These are phyloP conservation scores for Eurois occulta DNA, from an alignment of 2,888 invertebrate genomes.

Conservation along the genomic window DNA sequence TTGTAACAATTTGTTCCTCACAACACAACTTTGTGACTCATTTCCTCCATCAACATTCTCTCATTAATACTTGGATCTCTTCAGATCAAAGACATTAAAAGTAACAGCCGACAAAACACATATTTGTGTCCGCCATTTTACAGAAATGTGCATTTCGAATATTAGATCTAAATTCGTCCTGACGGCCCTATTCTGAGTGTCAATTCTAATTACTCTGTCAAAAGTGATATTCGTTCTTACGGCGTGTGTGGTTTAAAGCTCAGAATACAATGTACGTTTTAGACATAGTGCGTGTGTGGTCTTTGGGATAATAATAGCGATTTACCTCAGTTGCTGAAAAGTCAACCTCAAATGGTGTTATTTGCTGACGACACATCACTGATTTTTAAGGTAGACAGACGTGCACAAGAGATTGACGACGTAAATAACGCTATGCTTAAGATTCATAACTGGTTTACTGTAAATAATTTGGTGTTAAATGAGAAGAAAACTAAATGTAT, in stretches of 20 bases:
- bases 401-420: too few species aligned
- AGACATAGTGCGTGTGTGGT: neutral
- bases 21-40: conserved; percentile 41
- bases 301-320: conserved; percentile 13
- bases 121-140: conserved; percentile 46
- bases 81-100: conserved; percentile 54
- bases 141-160: conserved; percentile 50
- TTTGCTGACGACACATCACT: too few species aligned
- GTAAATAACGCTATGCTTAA: too few species aligned
- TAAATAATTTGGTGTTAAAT: too few species aligned
- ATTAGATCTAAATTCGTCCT: conserved; percentile 44
- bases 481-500: too few species aligned
- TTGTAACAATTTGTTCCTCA: conserved; percentile 34
- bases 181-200: conserved; percentile 37
- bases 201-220: neutral
- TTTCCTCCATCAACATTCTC: conserved; percentile 44
- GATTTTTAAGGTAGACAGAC: too few species aligned
- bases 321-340: too few species aligned
- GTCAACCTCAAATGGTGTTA: too few species aligned
- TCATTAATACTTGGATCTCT: conserved; percentile 41
- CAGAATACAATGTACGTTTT: neutral
- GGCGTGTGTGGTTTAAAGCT: neutral
- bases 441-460: too few species aligned
- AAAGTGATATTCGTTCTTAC: neutral
- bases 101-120: conserved; percentile 40